Percentiles rank a stretch among this genome's conserved stretches.
These are phyloP conservation scores for Boloria euphrosyne DNA, from an alignment of 2,888 invertebrate genomes.

Conservation along the genomic window DNA sequence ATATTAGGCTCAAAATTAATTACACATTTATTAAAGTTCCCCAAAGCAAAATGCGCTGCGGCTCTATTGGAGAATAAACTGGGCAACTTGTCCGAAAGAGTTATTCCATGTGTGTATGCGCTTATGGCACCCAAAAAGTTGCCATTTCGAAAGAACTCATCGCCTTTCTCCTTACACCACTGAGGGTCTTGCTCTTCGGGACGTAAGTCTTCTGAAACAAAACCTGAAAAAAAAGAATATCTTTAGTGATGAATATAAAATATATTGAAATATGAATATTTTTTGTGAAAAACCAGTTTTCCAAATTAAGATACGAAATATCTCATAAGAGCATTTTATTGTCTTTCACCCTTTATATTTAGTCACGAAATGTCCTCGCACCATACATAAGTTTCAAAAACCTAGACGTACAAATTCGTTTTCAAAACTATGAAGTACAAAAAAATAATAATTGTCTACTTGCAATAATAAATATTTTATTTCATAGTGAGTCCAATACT, in stretches of 20 bases:
- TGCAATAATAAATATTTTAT: no score
- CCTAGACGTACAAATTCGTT: no score
- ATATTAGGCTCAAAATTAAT: slow-evolving; percentile 43
- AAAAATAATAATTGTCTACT: no score
- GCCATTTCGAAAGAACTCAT: slow-evolving; percentile 87
- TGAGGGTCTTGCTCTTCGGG: slow-evolving; percentile 92
- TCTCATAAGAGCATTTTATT: no score
- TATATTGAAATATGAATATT: no score
- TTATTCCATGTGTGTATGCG: slow-evolving; percentile 90
- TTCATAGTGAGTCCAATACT: no score
- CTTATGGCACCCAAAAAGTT: slow-evolving; percentile 91
- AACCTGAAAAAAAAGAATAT: slow-evolving; percentile 72
- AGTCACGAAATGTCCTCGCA: no score
- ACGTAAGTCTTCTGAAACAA: slow-evolving; percentile 86
- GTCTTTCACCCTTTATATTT: no score
- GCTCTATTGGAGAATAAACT: slow-evolving; percentile 89
- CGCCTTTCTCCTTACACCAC: slow-evolving; percentile 91
- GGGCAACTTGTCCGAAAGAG: slow-evolving; percentile 86
- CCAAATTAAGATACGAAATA: no score
- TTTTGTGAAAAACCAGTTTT: no score
- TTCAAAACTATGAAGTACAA: no score
- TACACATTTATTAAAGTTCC: slow-evolving; percentile 88
- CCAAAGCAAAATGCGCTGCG: slow-evolving; percentile 89
- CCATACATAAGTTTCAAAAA: no score
- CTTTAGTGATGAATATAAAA: background rate